Conservation (phyloP, 2,797 vertebrate species). For the Neosilurus mollespiculum region DNA sequence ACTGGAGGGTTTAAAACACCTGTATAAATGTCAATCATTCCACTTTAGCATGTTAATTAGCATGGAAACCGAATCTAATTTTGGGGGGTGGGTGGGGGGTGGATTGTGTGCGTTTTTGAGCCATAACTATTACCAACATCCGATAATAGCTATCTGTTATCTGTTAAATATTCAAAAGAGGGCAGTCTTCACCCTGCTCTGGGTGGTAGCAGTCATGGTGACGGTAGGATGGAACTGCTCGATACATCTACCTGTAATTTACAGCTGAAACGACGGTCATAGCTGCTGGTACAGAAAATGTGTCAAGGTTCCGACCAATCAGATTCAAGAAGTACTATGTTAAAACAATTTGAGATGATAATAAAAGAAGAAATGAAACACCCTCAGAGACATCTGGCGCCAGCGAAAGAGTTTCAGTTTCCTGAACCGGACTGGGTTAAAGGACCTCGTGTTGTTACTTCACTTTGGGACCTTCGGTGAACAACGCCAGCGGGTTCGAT, state of each 20-base stretch:
- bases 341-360: too few species aligned
- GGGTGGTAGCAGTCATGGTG: background rate
- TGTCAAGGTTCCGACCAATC: background rate
- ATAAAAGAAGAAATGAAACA: background rate
- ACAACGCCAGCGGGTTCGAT: conserved; percentile 14
- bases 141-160: background rate
- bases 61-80: background rate
- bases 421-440: background rate
- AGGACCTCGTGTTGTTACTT: background rate
- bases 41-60: background rate
- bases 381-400: background rate
- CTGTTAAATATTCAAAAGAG: background rate
- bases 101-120: too few species aligned
- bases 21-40: background rate
- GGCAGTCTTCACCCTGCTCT: background rate
- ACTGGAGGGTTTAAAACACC: background rate
- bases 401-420: background rate
- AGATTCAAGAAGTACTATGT: background rate
- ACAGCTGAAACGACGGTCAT: background rate
- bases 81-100: too few species aligned
- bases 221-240: too few species aligned
- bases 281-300: background rate
- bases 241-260: background rate
- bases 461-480: background rate
- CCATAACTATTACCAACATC: too few species aligned